phyloP scores from a whole-genome alignment of 2,797 vertebrate genomes.

The Petrocephalus sullivani region DNA sequence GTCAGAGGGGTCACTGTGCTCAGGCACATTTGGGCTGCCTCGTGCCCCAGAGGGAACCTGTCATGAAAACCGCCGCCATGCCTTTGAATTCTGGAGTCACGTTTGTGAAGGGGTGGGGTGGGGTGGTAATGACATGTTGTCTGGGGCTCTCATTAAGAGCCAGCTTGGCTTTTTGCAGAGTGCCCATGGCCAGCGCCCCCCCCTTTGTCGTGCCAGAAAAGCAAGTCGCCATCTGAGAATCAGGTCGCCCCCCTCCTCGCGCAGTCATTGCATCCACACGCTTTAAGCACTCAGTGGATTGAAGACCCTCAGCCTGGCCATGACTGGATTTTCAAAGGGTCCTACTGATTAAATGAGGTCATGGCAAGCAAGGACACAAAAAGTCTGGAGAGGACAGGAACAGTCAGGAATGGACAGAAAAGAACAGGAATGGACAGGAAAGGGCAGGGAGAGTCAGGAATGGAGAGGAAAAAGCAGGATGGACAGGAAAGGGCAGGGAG shows the following conservation, averaged over 20 bases:
- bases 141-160: neutral
- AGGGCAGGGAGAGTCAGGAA: neutral
- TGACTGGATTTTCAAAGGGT: neutral
- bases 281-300: neutral
- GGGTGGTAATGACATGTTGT: neutral
- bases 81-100: neutral
- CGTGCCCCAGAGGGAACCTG: neutral
- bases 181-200: neutral
- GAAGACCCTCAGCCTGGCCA: neutral
- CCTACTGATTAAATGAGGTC: neutral
- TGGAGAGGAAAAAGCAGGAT: neutral
- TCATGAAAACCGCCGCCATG: neutral
- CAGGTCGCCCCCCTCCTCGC: neutral
- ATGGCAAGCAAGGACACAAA: neutral
- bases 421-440: neutral
- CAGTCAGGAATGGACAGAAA: neutral
- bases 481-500: neutral
- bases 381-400: neutral
- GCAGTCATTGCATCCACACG: neutral
- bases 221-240: neutral
- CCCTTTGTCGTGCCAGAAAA: neutral
- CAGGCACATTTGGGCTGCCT: neutral
- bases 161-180: neutral
- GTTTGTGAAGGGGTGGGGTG: neutral
- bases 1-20: neutral